These are phyloP conservation scores for Melanaphis sacchari DNA, from an alignment of 1,140 invertebrate genomes.

Conservation along the genomic window DNA sequence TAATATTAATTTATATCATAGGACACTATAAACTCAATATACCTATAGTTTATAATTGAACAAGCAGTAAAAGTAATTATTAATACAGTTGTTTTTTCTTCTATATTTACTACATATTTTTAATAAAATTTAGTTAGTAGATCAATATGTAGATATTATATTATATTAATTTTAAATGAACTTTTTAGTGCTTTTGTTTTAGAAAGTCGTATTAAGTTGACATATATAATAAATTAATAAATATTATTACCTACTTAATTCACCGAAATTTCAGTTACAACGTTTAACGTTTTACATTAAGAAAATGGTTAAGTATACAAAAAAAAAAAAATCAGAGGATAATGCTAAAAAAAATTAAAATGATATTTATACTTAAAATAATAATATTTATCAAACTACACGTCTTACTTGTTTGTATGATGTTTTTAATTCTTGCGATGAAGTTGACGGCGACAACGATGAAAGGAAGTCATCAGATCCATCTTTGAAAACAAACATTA, in stretches of 20 bases:
- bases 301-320: not conserved
- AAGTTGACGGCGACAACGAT: constrained; percentile 49
- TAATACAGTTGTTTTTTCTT: not conserved
- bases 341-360: not conserved
- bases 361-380: not conserved
- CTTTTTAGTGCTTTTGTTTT: not conserved
- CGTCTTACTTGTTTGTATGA: constrained; percentile 49
- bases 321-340: no score
- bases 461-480: constrained; percentile 55
- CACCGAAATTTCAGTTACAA: not conserved
- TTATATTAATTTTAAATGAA: not conserved
- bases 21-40: not conserved
- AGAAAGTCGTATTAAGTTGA: not conserved
- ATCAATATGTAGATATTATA: not conserved
- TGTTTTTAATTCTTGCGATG: constrained; percentile 47
- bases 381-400: not conserved
- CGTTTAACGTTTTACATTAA: not conserved
- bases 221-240: not conserved
- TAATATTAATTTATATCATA: not conserved
- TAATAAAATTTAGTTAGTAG: not conserved
- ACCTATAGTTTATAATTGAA: not conserved
- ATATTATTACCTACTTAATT: not conserved
- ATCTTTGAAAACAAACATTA: constrained; percentile 42
- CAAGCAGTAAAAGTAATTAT: not conserved
- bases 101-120: not conserved